These are phyloP conservation scores for Gallinago jamesoni DNA, from an alignment of 2,113 vertebrate genomes.

Conservation along the genomic window DNA sequence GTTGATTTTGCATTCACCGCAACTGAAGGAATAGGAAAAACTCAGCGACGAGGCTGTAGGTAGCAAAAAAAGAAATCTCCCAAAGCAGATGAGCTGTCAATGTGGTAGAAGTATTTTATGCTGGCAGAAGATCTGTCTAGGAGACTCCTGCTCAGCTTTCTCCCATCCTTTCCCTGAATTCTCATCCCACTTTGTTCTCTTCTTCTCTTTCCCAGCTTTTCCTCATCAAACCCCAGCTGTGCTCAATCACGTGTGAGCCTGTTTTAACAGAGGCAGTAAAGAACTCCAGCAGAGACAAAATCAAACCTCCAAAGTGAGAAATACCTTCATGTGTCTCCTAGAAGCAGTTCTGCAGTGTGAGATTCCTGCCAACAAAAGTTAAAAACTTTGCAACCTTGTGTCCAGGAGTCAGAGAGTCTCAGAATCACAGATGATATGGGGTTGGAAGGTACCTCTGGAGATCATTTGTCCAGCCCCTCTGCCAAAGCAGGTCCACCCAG, in stretches of 20 bases:
- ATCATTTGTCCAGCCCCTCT: no score
- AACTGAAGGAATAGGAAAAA: not conserved
- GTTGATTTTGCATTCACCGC: not conserved
- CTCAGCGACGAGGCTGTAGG: not conserved
- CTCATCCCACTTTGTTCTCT: not conserved
- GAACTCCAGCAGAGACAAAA: not conserved
- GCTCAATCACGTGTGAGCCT: not conserved
- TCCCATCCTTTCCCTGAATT: not conserved
- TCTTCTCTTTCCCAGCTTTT: not conserved
- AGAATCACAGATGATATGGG: no score
- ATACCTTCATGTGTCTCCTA: accelerated
- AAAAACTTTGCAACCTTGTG: not conserved
- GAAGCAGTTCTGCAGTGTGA: not conserved
- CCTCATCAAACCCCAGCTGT: not conserved
- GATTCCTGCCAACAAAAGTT: not conserved
- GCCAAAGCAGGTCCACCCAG: no score
- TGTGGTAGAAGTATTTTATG: not conserved
- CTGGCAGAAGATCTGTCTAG: not conserved
- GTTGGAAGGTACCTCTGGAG: no score
- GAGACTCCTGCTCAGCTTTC: not conserved
- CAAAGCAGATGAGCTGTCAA: not conserved
- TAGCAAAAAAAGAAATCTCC: not conserved
- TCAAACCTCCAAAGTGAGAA: not conserved
- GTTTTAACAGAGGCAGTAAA: not conserved
- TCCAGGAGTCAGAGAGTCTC: no score